A percentile compares a stretch with the other conserved stretches of the same genome.
Conservation (phyloP, 2,113 vertebrate genomes). For the Dryoscopus gambensis region DNA sequence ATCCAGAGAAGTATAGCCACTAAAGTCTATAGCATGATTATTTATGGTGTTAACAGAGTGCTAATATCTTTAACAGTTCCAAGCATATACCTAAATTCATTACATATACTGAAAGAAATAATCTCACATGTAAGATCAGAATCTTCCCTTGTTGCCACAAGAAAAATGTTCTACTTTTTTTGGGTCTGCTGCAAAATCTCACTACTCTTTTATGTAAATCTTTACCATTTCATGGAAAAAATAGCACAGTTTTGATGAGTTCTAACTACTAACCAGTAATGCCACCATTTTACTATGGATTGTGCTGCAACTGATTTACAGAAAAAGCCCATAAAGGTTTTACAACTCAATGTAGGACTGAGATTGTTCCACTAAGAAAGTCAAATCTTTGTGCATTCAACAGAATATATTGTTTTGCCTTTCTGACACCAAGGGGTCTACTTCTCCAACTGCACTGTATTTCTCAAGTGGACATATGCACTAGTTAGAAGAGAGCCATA, state of each 20-base stretch:
- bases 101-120: background rate
- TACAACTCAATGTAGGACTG: background rate
- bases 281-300: background rate
- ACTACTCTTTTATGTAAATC: background rate
- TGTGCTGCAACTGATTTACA: background rate
- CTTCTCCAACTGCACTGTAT: background rate
- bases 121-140: background rate
- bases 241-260: background rate
- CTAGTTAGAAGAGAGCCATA: background rate
- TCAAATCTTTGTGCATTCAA: background rate
- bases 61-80: background rate
- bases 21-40: background rate
- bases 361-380: background rate
- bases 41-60: background rate
- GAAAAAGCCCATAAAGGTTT: background rate
- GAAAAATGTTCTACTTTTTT: background rate
- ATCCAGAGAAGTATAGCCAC: background rate
- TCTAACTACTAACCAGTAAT: background rate
- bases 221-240: background rate
- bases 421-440: background rate
- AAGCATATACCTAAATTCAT: background rate
- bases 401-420: background rate
- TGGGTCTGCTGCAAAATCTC: background rate
- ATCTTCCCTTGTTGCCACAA: background rate
- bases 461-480: background rate